A percentile compares a stretch with the other conserved stretches of the same genome.
Evolutionary conservation across 2,113 vertebrate species (phyloP).

Genomic region (Synchiropus splendidus): DNA sequence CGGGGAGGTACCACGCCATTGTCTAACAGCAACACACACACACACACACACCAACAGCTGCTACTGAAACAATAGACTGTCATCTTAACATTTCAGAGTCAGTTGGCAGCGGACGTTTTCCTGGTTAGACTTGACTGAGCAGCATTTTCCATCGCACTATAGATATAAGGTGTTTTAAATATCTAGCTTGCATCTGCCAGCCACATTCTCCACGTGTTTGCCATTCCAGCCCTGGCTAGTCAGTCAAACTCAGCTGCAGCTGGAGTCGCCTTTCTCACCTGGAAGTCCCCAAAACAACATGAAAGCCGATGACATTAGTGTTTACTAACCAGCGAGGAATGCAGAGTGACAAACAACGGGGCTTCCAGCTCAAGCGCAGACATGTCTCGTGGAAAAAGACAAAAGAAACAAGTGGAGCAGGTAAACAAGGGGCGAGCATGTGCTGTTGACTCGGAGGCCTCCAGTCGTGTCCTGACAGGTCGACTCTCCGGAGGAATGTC

Average conservation of each 20-base stretch:
- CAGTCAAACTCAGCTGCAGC: conserved; percentile 29
- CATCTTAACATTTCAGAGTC: conserved; percentile 49
- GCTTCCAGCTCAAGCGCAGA: conserved; percentile 20
- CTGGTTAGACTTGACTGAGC: too few relatives aligned
- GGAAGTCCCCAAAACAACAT: background rate
- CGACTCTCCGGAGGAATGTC: too few relatives aligned
- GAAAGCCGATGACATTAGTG: background rate
- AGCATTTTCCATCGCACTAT: too few relatives aligned
- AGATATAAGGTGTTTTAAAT: conserved; percentile 4
- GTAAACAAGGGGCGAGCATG: conserved; percentile 17
- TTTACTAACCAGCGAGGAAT: conserved; percentile 22
- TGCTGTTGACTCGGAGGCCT: conserved; percentile 14
- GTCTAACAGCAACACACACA: conserved; percentile 27
- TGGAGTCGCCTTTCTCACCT: background rate
- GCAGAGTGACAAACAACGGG: conserved; percentile 5
- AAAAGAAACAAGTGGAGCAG: conserved; percentile 2
- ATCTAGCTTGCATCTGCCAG: conserved; percentile 10
- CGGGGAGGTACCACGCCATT: too few relatives aligned
- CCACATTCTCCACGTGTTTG: conserved; percentile 48
- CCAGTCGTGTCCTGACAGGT: conserved; percentile 16
- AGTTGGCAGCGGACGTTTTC: too few relatives aligned
- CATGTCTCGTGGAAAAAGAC: conserved; percentile 19
- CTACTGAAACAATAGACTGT: conserved; percentile 34
- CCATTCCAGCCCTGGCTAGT: conserved; percentile 43
- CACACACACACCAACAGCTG: conserved; percentile 37